Evolutionary conservation across 2,797 vertebrate genomes (phyloP).

Genomic region (Cuniculus paca): DNA sequence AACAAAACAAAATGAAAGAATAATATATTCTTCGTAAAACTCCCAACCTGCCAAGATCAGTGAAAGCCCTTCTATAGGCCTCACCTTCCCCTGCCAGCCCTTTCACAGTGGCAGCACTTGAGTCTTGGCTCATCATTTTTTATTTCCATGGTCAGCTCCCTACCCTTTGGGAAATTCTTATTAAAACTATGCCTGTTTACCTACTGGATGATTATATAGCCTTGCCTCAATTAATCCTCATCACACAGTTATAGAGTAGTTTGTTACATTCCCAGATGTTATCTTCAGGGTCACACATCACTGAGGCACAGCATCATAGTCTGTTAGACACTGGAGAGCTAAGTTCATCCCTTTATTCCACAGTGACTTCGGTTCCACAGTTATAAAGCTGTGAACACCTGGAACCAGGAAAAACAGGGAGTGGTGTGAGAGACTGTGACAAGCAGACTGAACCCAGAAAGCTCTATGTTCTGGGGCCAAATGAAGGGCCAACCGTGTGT

Average conservation of each 20-base stretch:
- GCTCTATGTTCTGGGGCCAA: background rate
- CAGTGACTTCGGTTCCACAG: background rate
- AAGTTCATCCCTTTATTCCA: background rate
- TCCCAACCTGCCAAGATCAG: background rate
- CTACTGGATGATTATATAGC: background rate
- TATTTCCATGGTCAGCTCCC: background rate
- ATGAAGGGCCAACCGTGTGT: background rate
- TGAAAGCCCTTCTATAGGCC: background rate
- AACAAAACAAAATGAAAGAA: background rate
- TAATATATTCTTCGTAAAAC: background rate
- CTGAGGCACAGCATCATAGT: background rate
- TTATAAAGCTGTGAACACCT: background rate
- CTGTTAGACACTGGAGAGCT: background rate
- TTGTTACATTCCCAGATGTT: background rate
- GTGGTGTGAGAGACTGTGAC: background rate
- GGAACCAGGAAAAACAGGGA: background rate
- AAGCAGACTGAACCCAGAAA: background rate
- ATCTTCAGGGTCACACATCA: background rate
- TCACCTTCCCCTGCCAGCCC: too few relatives aligned
- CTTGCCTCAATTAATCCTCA: background rate
- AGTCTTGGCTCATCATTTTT: background rate
- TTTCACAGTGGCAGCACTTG: background rate
- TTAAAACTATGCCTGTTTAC: background rate
- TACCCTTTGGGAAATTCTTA: constrained; percentile 7
- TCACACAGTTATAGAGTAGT: background rate